Conservation (phyloP, 2,888 invertebrate species). For the Drosophila robusta region DNA sequence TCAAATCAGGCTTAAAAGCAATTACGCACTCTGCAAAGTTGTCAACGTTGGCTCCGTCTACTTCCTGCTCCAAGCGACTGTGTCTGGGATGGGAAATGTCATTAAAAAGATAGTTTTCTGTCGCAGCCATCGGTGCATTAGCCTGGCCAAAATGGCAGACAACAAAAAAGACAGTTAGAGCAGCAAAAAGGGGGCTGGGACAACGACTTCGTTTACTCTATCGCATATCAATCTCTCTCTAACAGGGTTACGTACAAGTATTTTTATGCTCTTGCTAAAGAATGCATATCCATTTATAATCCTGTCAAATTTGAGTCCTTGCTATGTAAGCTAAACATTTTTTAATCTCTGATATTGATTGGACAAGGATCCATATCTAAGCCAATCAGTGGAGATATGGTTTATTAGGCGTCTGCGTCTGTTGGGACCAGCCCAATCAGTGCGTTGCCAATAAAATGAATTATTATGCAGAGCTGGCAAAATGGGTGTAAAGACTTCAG, state of each 20-base stretch:
- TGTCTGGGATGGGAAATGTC: conserved; percentile 48
- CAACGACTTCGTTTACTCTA: no score
- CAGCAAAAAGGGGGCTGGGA: neutral
- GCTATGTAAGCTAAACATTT: neutral
- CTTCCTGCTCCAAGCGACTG: conserved; percentile 66
- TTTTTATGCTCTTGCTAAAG: no score
- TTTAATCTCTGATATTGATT: neutral
- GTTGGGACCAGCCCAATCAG: conserved; percentile 14
- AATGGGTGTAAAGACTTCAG: conserved; percentile 15
- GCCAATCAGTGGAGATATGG: neutral
- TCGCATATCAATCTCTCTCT: neutral
- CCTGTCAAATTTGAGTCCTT: no score
- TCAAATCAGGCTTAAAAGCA: conserved; percentile 69
- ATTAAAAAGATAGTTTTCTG: conserved; percentile 35
- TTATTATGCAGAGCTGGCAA: conserved; percentile 19
- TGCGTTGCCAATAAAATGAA: conserved; percentile 23
- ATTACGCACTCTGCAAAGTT: conserved; percentile 70
- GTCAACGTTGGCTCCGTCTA: conserved; percentile 45
- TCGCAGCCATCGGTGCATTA: conserved; percentile 30
- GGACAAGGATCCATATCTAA: neutral
- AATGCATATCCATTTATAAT: no score
- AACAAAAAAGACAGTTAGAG: neutral
- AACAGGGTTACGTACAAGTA: no score
- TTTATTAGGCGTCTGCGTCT: neutral
- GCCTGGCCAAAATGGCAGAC: conserved; percentile 14